phyloP scores from a whole-genome alignment of 2,888 invertebrate genomes.

The Eristalinus aeneus region DNA sequence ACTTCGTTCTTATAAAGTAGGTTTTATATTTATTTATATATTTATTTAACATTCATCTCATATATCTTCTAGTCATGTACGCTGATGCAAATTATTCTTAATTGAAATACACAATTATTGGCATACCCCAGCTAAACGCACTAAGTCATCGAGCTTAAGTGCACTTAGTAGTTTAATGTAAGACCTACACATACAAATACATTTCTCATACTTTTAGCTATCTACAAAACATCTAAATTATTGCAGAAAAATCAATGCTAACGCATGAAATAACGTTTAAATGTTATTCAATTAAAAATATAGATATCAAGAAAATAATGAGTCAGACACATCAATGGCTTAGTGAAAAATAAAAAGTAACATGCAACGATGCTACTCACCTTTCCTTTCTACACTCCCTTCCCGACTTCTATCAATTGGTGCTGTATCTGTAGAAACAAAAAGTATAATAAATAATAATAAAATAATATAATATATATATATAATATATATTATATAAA shows the following conservation, averaged over 20 bases:
- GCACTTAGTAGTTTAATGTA: slow-evolving; percentile 1
- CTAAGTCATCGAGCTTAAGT: slow-evolving; percentile 29
- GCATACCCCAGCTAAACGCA: slow-evolving; percentile 46
- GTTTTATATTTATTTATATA: no score
- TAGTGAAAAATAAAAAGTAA: slow-evolving; percentile 7
- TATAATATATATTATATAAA: not conserved
- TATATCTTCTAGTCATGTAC: not conserved
- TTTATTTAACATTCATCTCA: no score
- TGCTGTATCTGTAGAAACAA: slow-evolving; percentile 76
- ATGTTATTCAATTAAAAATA: slow-evolving; percentile 17
- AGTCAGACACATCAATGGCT: not conserved
- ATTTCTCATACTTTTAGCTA: slow-evolving; percentile 76
- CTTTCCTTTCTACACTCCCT: slow-evolving; percentile 80
- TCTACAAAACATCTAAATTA: slow-evolving; percentile 81
- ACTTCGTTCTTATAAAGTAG: not conserved
- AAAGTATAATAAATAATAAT: no score
- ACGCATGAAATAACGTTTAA: no score
- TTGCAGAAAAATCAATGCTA: slow-evolving; percentile 78
- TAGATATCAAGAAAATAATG: slow-evolving; percentile 5
- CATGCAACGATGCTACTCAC: slow-evolving; percentile 72
- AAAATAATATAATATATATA: not conserved
- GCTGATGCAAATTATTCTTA: slow-evolving; percentile 2
- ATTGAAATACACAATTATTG: slow-evolving; percentile 45
- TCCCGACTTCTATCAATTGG: slow-evolving; percentile 79
- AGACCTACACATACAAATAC: not conserved